A percentile compares a stretch with the other conserved stretches of the same genome.
Evolutionary conservation across 2,113 vertebrate species (phyloP).

Genomic region (Climacteris rufus): DNA sequence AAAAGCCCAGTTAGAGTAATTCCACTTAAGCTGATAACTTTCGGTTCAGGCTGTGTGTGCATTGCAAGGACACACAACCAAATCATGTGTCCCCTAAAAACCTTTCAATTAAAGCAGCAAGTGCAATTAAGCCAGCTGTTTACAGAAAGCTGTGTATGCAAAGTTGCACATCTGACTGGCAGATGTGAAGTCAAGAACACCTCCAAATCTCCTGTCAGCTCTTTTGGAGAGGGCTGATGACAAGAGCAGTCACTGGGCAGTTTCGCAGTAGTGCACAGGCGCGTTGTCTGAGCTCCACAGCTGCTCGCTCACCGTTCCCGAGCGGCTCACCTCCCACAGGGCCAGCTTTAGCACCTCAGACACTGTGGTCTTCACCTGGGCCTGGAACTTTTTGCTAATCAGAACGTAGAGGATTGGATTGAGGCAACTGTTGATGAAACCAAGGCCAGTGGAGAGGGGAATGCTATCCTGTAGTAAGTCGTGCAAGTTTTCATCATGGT

Average conservation of each 20-base stretch:
- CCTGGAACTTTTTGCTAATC: slow-evolving; percentile 83
- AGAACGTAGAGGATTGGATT: slow-evolving; percentile 94
- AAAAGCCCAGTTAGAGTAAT: neutral
- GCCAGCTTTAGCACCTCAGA: slow-evolving; percentile 86
- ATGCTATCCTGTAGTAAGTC: slow-evolving; percentile 78
- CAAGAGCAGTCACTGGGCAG: slow-evolving; percentile 43
- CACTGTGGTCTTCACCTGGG: slow-evolving; percentile 76
- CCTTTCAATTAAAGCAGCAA: neutral
- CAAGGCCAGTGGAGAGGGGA: slow-evolving; percentile 87
- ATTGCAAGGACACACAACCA: neutral
- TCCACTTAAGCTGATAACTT: neutral
- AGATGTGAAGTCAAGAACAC: neutral
- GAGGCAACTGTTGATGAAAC: slow-evolving; percentile 94
- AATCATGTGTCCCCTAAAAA: neutral
- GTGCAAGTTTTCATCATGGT: slow-evolving; percentile 71
- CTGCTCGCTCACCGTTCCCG: slow-evolving; percentile 81
- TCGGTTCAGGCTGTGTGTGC: neutral
- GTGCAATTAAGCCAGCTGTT: slow-evolving; percentile 10
- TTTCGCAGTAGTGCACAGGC: slow-evolving; percentile 35
- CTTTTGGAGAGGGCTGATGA: neutral
- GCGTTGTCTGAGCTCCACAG: slow-evolving; percentile 58
- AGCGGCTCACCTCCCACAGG: slow-evolving; percentile 85
- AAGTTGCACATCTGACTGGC: neutral
- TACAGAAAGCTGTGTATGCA: neutral
- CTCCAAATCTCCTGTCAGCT: neutral